These are phyloP conservation scores for Xestoiulus laeticollis DNA, from an alignment of 2,888 invertebrate genomes.

Conservation along the genomic window DNA sequence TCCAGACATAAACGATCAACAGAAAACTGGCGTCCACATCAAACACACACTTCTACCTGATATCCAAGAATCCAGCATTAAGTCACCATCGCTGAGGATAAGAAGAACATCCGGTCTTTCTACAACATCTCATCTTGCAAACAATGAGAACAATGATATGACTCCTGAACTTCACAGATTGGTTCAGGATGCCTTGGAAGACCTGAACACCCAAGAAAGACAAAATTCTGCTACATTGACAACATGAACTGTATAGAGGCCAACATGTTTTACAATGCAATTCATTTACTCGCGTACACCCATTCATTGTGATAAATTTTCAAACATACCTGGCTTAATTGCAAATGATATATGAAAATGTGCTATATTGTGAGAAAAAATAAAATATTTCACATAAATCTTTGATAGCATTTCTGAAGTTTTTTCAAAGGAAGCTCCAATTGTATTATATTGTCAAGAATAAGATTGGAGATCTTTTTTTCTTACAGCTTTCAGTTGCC, in stretches of 20 bases:
- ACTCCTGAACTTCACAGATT: constrained; percentile 27
- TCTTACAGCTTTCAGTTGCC: too few species aligned
- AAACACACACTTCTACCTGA: neutral
- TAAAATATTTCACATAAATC: neutral
- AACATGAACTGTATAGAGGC: neutral
- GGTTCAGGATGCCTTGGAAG: constrained; percentile 48
- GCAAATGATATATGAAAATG: too few species aligned
- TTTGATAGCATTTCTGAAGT: neutral
- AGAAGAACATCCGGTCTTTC: neutral
- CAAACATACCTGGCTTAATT: too few species aligned
- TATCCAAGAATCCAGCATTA: neutral
- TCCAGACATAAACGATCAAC: neutral
- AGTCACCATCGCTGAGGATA: neutral
- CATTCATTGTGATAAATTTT: neutral
- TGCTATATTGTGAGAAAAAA: too few species aligned
- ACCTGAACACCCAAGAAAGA: neutral
- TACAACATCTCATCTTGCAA: neutral
- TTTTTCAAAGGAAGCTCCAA: too few species aligned
- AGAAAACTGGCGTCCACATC: neutral
- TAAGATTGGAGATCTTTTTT: too few species aligned
- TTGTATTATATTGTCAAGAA: too few species aligned
- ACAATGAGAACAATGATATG: constrained; percentile 46
- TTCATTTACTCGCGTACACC: neutral
- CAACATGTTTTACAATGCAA: neutral
- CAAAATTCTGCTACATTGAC: neutral